phyloP scores from a whole-genome alignment of 2,888 invertebrate genomes.

The Sclerodermus sp. region DNA sequence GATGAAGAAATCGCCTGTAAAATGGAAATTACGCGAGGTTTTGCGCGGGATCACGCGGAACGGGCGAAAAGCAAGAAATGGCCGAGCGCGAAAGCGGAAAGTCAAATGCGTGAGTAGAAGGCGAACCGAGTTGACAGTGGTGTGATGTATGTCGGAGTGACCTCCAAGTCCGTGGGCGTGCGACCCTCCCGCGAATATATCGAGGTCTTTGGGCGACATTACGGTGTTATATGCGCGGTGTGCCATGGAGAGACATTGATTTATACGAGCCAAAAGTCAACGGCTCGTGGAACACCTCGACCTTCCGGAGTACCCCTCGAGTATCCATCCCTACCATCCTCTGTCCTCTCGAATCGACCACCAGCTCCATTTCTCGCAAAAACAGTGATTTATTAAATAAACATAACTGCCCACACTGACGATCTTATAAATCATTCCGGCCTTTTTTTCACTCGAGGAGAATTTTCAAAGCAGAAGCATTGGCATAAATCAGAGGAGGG shows the following conservation, averaged over 20 bases:
- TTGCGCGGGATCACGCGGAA: background rate
- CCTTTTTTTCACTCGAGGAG: no score
- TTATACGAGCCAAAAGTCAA: conserved; percentile 35
- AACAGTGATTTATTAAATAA: background rate
- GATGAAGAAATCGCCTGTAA: no score
- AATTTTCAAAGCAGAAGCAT: no score
- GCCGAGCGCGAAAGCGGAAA: no score
- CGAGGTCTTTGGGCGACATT: conserved; percentile 35
- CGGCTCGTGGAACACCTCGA: conserved; percentile 14
- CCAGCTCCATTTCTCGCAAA: background rate
- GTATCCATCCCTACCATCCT: no score
- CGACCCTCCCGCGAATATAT: conserved; percentile 34
- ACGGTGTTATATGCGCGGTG: conserved; percentile 34
- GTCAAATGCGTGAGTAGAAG: conserved; percentile 9
- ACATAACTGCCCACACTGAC: background rate
- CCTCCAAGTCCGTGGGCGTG: conserved; percentile 26
- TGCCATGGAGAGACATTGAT: conserved; percentile 43
- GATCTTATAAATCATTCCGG: background rate
- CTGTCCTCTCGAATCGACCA: background rate
- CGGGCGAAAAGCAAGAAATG: no score
- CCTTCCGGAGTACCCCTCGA: conserved; percentile 6
- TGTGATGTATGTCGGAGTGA: conserved; percentile 39
- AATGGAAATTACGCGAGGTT: background rate
- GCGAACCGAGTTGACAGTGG: conserved; percentile 25
- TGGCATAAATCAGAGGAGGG: no score